Percentiles rank a stretch among this genome's conserved stretches.
Evolutionary conservation across 1,140 invertebrate species (phyloP).

Genomic region (Branchinecta lynchi): DNA sequence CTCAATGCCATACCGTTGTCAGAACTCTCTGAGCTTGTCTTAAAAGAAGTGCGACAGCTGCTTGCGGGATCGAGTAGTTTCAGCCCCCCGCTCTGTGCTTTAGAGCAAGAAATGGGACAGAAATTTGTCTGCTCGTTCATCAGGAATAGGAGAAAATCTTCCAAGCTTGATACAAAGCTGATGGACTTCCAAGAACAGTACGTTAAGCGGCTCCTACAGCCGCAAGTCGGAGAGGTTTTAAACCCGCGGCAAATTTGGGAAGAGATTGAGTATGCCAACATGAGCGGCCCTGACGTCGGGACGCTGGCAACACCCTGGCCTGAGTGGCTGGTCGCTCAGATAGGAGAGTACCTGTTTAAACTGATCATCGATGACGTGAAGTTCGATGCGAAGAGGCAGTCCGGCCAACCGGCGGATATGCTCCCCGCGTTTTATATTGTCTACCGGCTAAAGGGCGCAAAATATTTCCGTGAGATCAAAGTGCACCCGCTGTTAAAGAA

Average conservation of each 20-base stretch:
- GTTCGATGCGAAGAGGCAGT: conserved; percentile 52
- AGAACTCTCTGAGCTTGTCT: not conserved
- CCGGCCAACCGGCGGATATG: conserved; percentile 30
- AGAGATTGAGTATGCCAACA: conserved; percentile 38
- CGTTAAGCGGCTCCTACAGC: conserved; percentile 46
- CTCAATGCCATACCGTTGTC: not conserved
- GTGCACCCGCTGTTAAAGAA: conserved; percentile 56
- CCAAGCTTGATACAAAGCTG: conserved; percentile 49
- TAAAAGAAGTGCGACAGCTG: not conserved
- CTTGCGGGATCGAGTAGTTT: not conserved
- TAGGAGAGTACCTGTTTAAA: conserved; percentile 69
- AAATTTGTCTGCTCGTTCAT: not conserved
- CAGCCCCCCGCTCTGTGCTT: not conserved
- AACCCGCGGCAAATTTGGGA: conserved; percentile 62
- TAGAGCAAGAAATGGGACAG: not conserved
- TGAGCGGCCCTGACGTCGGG: conserved; percentile 43
- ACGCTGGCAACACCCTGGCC: conserved; percentile 47
- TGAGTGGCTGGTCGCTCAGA: conserved; percentile 35
- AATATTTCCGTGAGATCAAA: conserved; percentile 59
- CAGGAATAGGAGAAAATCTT: conserved; percentile 21
- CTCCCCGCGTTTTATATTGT: conserved; percentile 67
- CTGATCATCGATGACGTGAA: conserved; percentile 73
- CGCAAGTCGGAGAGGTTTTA: conserved; percentile 27
- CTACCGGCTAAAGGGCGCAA: conserved; percentile 46
- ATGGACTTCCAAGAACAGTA: conserved; percentile 49